Evolutionary conservation across 1,140 invertebrate species (phyloP), one percentile per base, ranked within the genome.

Genomic region (Macrobrachium rosenbergii): DNA sequence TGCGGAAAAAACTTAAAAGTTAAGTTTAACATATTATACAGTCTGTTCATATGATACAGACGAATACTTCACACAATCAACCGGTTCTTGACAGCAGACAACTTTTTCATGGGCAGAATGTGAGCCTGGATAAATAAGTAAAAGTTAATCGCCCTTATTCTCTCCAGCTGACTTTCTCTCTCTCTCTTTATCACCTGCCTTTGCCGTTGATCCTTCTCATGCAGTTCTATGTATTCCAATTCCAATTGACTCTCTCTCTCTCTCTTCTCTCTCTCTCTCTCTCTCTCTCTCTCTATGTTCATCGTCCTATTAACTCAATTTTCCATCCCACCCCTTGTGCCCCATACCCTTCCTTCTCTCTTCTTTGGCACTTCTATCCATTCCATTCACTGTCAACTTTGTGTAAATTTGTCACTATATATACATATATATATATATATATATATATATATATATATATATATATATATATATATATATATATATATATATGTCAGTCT

Each of bases 391-490:
- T 3, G 3, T 37, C 28, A 37, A 37, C 28, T 37, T 37, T 37
- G 28, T 37, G 28, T 37, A 37, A 37, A 37, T 37, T 37, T 37
- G 28, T 1, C 28, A 37, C 28, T 37, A 37, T 3, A 37, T 37
- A 37, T 37, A 37, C n/a, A 37, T 37, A 63, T 63, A 16, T 63
- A 63, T 63, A 63, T 16, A 63, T 63, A 63, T n/a, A 63, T 63
- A 63, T n/a, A 63, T 63, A 63, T 63, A 63, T 17, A 17, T 17
- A 16, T 17, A 17, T 17, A 63, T 63, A 63, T n/a, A n/a, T 63
- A 63, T 63, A 63, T 63, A 63, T n/a, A 63, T 63, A 63, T 63
- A 63, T 63, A 63, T n/a, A 63, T 63, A 63, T 63, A 63, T 63
- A 63, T 63, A 63, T 63, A 63, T n/a, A 63, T 63, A 63, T 63